phyloP scores from a whole-genome alignment of 1,140 invertebrate species.

The Drosophila mayri region DNA sequence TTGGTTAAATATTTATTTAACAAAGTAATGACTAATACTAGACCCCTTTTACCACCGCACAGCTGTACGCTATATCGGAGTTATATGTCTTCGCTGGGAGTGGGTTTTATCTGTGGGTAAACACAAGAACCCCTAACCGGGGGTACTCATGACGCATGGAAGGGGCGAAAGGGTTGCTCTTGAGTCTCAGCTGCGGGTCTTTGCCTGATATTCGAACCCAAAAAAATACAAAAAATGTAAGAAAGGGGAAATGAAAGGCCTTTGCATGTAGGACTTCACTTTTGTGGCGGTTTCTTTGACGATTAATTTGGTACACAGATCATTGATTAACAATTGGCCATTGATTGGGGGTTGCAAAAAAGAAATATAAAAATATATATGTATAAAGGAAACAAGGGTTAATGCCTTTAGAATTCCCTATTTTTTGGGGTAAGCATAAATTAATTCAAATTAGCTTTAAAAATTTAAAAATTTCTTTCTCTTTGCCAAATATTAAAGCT shows the following conservation, averaged over 20 bases:
- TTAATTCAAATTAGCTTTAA: slow-evolving; percentile 7
- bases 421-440: not conserved
- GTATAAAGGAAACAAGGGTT: not conserved
- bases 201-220: slow-evolving; percentile 21
- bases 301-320: slow-evolving; percentile 67
- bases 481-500: no score
- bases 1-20: not conserved
- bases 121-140: slow-evolving; percentile 59
- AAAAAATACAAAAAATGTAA: slow-evolving; percentile 5
- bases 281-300: slow-evolving; percentile 53
- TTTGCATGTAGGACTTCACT: slow-evolving; percentile 54
- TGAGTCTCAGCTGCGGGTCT: slow-evolving; percentile 40
- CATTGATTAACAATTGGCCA: slow-evolving; percentile 74
- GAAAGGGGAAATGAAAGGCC: slow-evolving; percentile 3
- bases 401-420: not conserved
- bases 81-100: slow-evolving; percentile 8
- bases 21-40: not conserved
- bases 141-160: slow-evolving; percentile 14
- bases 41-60: slow-evolving; percentile 11
- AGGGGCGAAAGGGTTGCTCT: slow-evolving; percentile 28
- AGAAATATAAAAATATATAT: no score
- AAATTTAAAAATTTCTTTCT: no score
- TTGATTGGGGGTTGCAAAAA: slow-evolving; percentile 50
- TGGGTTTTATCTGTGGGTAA: slow-evolving; percentile 65
- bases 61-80: slow-evolving; percentile 1